These are phyloP conservation scores for Drosophila setifemur DNA, from an alignment of 1,140 invertebrate genomes.

Conservation along the genomic window DNA sequence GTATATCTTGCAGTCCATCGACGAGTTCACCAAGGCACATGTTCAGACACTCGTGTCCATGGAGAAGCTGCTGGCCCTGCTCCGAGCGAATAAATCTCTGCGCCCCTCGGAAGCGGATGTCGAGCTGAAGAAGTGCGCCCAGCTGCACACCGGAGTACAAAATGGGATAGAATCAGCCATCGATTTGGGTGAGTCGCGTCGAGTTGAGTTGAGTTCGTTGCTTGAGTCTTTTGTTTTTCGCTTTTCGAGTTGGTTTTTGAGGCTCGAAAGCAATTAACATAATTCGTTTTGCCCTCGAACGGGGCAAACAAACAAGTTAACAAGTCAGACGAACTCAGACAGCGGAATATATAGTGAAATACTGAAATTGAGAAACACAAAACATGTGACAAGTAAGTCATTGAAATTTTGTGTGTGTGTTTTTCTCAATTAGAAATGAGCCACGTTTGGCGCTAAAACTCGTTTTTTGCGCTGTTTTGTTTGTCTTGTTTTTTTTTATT, in stretches of 20 bases:
- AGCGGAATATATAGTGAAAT: background rate
- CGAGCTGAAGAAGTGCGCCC: constrained; percentile 82
- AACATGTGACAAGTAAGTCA: constrained; percentile 64
- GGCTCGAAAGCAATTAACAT: constrained; percentile 51
- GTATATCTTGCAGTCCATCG: constrained; percentile 84
- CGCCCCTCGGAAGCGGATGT: constrained; percentile 83
- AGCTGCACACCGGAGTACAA: constrained; percentile 82
- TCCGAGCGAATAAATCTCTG: constrained; percentile 82
- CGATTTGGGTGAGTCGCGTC: constrained; percentile 67
- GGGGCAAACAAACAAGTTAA: constrained; percentile 22
- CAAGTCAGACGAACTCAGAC: constrained; percentile 32
- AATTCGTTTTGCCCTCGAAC: constrained; percentile 57
- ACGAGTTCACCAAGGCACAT: constrained; percentile 85
- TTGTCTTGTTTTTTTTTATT: constrained; percentile 40
- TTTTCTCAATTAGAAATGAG: constrained; percentile 68
- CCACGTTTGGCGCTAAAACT: constrained; percentile 76
- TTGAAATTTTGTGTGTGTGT: constrained; percentile 53
- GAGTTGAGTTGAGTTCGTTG: constrained; percentile 48
- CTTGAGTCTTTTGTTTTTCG: constrained; percentile 62
- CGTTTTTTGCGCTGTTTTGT: constrained; percentile 45
- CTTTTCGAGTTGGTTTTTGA: background rate
- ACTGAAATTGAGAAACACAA: no score
- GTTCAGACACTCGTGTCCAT: constrained; percentile 84
- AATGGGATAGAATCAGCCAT: constrained; percentile 69
- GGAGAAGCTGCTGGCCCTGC: constrained; percentile 83